Conservation (phyloP, 2,888 invertebrate species). For the Gymnosoma rotundatum region DNA sequence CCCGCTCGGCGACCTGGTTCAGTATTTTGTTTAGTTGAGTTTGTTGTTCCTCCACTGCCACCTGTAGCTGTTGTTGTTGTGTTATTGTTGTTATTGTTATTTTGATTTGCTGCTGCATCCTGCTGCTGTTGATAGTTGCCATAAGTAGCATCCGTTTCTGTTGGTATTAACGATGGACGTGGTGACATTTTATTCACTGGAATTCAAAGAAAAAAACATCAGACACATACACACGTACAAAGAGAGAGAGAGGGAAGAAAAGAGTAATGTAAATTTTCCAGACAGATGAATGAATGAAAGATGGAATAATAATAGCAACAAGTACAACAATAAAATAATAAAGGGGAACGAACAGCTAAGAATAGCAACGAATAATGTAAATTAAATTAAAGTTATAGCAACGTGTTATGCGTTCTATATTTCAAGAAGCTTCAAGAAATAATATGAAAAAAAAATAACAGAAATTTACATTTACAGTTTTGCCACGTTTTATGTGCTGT, state of each 20-base stretch:
- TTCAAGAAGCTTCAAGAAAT: background rate
- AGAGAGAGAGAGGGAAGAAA: background rate
- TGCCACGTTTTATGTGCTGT: slow-evolving; percentile 20
- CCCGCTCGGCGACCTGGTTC: slow-evolving; percentile 90
- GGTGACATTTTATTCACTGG: slow-evolving; percentile 89
- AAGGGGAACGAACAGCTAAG: slow-evolving; percentile 34
- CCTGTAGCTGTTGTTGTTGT: slow-evolving; percentile 67
- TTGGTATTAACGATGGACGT: slow-evolving; percentile 84
- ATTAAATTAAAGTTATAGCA: slow-evolving; percentile 59
- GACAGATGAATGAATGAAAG: slow-evolving; percentile 12
- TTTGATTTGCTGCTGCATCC: slow-evolving; percentile 81
- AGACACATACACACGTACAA: no score
- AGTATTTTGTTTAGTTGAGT: slow-evolving; percentile 72
- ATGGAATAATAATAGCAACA: slow-evolving; percentile 28
- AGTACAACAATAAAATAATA: slow-evolving; percentile 12
- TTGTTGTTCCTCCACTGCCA: slow-evolving; percentile 71
- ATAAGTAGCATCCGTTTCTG: slow-evolving; percentile 79
- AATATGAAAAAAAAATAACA: background rate
- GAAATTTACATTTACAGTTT: slow-evolving; percentile 9
- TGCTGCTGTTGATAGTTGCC: slow-evolving; percentile 78
- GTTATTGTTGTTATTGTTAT: slow-evolving; percentile 82
- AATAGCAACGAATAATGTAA: slow-evolving; percentile 57
- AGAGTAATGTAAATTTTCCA: background rate
- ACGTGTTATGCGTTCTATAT: slow-evolving; percentile 7
- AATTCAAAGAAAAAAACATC: slow-evolving; percentile 67